These are phyloP conservation scores for Scleropages formosus DNA, from an alignment of 2,797 vertebrate species.

Conservation along the genomic window DNA sequence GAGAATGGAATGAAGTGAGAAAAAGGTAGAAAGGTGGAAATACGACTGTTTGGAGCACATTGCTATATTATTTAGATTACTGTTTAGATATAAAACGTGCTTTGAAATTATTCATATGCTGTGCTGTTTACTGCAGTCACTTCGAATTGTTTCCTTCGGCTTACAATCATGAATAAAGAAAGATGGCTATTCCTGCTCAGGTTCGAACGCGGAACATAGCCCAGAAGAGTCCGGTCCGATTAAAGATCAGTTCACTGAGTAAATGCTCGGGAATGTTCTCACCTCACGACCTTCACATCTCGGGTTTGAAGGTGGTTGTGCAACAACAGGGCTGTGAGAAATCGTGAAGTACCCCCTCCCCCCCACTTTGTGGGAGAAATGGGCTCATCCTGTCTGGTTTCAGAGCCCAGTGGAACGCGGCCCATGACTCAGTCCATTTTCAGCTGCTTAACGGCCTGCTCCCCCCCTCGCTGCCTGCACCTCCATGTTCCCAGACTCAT, in stretches of 20 bases:
- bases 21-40: background rate
- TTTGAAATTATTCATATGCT: background rate
- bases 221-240: background rate
- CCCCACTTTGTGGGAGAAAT: no score
- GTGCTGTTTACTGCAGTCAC: no score
- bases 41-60: background rate
- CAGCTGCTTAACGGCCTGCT: background rate
- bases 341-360: no score
- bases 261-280: no score
- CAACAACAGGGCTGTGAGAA: no score
- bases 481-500: background rate
- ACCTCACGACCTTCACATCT: no score
- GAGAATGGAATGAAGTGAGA: background rate
- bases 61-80: background rate
- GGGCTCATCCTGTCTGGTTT: background rate
- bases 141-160: no score
- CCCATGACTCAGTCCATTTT: slow-evolving; percentile 24
- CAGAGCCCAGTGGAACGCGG: background rate
- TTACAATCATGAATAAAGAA: background rate
- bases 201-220: background rate
- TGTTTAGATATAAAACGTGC: background rate
- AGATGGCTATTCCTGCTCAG: background rate
- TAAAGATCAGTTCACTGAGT: no score
- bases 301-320: no score
- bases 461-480: background rate